Conservation (phyloP, 2,113 vertebrate genomes). For the Tapirus terrestris region DNA sequence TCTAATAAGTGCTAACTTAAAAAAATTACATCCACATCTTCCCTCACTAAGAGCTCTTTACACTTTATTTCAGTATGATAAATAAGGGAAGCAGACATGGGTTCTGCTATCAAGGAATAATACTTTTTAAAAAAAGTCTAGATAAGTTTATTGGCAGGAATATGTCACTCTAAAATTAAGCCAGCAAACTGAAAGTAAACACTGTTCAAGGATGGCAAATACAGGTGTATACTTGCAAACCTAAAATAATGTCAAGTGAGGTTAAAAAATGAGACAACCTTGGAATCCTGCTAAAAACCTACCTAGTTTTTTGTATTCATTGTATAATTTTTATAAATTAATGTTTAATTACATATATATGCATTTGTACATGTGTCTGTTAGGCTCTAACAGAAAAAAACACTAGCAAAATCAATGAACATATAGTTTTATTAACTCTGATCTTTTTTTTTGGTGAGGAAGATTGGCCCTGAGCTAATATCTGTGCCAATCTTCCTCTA, state of each 20-base stretch:
- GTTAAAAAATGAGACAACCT: background rate
- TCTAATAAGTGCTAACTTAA: background rate
- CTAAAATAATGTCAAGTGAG: background rate
- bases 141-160: background rate
- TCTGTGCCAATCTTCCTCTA: too few relatives aligned
- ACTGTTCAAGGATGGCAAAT: background rate
- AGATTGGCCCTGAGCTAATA: too few relatives aligned
- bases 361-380: background rate
- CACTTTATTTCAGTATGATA: too few relatives aligned
- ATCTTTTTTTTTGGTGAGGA: background rate
- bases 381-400: background rate
- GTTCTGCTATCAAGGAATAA: background rate
- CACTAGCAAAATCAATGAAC: background rate
- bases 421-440: background rate
- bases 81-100: background rate
- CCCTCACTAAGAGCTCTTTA: background rate
- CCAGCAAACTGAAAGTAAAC: background rate
- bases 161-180: background rate
- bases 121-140: background rate
- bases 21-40: background rate
- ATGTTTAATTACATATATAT: background rate
- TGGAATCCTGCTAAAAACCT: background rate
- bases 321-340: background rate
- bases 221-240: background rate
- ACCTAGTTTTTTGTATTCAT: background rate